Evolutionary conservation across 2,113 vertebrate species (phyloP), one percentile per base, ranked within the genome.

Genomic region (Lepisosteus oculatus): DNA sequence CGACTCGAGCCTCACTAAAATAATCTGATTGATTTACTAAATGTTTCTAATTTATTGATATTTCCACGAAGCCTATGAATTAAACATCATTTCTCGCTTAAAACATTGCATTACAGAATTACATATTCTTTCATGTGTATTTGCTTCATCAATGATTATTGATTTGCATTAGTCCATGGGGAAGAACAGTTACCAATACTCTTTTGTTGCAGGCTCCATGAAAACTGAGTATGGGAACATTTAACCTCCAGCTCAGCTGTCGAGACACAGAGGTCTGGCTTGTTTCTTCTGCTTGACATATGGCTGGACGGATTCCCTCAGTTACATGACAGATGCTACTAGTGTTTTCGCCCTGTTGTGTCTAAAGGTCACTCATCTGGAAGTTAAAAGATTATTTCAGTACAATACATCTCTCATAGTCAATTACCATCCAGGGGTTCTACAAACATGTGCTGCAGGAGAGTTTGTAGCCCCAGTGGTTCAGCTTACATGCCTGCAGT

Each of bases 361-460:
- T 44, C 45, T 3, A n/a, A 57, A 45, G 62, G 17, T 45, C 73
- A 3, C 43, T 66, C 73, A 69, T 74, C 67, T 61, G 41, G 47
- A 70, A 69, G 54, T 56, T 44, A 56, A 57, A 41, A 70, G 68
- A 70, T 66, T 42, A 70, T 70, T 70, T 70, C 68, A 66, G 54
- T 65, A 69, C 42, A 66, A 57, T 66, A 59, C 61, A 70, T 70
- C 67, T 61, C 59, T 70, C 73, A 65, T 51, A 70, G 51, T 70
- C 73, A 51, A 41, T 74, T 57, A 74, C 61, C n/a, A 17, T 70
- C 54, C 56, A 61, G 68, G 61, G 44, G 55, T 44, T 6, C n/a
- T 41, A 51, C 54, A 29, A 68, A 68, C 72, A 47, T 61, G 44
- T 65, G 73, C 68, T 47, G 29, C 15, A 12, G 47, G 67, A 54